Percentiles rank a stretch among this genome's conserved stretches.
These are phyloP conservation scores for Orchesella flavescens DNA, from an alignment of 2,888 invertebrate species.

Conservation along the genomic window DNA sequence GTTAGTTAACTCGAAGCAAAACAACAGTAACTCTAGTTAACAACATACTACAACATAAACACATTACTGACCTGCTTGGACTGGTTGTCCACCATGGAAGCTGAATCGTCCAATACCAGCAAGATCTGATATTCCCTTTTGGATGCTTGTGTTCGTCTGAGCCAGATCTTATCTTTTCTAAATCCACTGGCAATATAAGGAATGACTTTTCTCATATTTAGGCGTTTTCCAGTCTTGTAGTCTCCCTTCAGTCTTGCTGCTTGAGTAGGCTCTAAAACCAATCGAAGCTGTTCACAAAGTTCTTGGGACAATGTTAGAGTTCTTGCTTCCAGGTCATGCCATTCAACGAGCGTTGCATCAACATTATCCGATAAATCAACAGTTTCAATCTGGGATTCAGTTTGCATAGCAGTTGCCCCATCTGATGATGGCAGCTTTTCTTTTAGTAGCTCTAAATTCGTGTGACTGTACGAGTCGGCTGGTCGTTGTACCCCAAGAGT, in stretches of 20 bases:
- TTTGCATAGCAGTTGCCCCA: background rate
- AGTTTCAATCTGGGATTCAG: constrained; percentile 20
- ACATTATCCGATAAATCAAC: constrained; percentile 26
- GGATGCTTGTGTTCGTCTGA: constrained; percentile 94
- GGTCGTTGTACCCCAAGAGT: constrained; percentile 82
- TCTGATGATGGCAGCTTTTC: constrained; percentile 26
- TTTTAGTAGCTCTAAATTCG: constrained; percentile 73
- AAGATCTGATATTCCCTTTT: constrained; percentile 97
- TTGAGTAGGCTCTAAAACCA: constrained; percentile 96
- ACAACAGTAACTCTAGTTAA: too few species aligned
- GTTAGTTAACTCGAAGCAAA: too few species aligned
- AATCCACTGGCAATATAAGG: constrained; percentile 99
- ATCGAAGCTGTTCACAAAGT: constrained; percentile 92
- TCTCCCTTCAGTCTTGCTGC: constrained; percentile 94
- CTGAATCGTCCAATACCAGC: constrained; percentile 96
- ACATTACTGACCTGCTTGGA: constrained; percentile 80
- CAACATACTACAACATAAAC: too few species aligned
- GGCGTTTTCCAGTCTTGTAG: constrained; percentile 94
- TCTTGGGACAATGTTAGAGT: constrained; percentile 82
- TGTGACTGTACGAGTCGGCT: constrained; percentile 85
- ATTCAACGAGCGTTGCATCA: constrained; percentile 53
- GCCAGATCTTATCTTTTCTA: constrained; percentile 99
- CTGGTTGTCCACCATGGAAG: constrained; percentile 90
- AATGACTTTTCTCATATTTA: constrained; percentile 98
- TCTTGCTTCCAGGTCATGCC: constrained; percentile 72